Evolutionary conservation across 2,113 vertebrate species (phyloP).

Genomic region (Nipponia nippon): DNA sequence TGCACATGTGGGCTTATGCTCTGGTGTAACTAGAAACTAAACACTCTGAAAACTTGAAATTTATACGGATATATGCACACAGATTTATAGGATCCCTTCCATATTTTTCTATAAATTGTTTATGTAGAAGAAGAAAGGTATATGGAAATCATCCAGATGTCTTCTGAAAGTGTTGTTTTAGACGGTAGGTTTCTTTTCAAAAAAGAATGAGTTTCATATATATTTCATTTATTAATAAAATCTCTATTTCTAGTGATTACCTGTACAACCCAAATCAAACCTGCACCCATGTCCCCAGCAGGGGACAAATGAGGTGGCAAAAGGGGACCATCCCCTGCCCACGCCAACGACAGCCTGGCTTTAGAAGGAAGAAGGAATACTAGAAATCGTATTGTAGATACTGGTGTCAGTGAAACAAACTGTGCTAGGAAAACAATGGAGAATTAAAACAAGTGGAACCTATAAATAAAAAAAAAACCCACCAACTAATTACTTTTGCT

Average conservation of each 20-base stretch:
- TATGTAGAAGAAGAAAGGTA: not conserved
- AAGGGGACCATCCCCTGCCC: not conserved
- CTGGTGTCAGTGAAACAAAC: not conserved
- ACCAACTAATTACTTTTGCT: not conserved
- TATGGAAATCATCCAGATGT: not conserved
- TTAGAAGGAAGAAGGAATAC: not conserved
- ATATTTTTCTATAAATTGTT: not conserved
- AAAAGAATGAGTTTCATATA: not conserved
- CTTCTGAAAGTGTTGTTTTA: not conserved
- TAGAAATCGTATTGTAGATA: not conserved
- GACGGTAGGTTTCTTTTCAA: not conserved
- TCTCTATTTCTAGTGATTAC: not conserved
- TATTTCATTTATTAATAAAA: not conserved
- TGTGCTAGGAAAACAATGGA: not conserved
- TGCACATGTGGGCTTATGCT: not conserved
- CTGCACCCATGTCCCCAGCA: not conserved
- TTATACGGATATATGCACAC: fast-evolving
- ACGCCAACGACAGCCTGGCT: fast-evolving
- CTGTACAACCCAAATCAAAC: not conserved
- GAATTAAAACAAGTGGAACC: not conserved
- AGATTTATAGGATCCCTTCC: not conserved
- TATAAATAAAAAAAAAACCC: not conserved
- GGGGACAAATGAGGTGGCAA: not conserved
- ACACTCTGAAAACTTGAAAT: not conserved
- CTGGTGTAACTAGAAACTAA: not conserved